These are phyloP conservation scores for Misgurnus mizolepis DNA, from an alignment of 2,113 vertebrate species.

Conservation along the genomic window DNA sequence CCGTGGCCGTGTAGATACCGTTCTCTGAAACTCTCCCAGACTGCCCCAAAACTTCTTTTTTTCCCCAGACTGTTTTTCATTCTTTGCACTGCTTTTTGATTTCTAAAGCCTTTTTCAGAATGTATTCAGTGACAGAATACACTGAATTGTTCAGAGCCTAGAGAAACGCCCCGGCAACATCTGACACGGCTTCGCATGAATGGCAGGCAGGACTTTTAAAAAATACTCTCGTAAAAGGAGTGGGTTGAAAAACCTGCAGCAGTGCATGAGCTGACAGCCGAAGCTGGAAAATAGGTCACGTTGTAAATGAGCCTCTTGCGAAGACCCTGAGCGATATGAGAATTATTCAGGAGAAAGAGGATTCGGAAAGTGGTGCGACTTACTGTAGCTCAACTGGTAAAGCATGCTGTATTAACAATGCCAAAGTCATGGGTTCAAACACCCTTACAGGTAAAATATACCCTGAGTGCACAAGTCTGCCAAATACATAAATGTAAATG, in stretches of 20 bases:
- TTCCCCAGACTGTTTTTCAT: constrained; percentile 2
- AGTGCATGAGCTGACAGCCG: constrained; percentile 56
- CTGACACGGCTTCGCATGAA: constrained; percentile 60
- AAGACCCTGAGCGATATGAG: constrained; percentile 66
- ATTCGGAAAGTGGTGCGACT: constrained; percentile 24
- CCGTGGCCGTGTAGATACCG: constrained; percentile 30
- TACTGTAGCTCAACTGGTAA: too few relatives aligned
- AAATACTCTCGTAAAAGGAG: constrained; percentile 57
- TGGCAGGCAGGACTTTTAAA: constrained; percentile 60
- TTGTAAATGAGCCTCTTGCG: constrained; percentile 63
- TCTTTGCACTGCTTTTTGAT: constrained; percentile 1
- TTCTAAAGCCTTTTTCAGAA: constrained; percentile 6
- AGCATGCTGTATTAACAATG: too few relatives aligned
- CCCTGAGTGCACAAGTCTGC: too few relatives aligned
- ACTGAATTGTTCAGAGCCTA: too few relatives aligned
- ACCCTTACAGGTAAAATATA: too few relatives aligned
- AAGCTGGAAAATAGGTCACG: constrained; percentile 71
- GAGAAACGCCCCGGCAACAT: constrained; percentile 61
- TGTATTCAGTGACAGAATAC: constrained; percentile 34
- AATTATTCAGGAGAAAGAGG: constrained; percentile 61
- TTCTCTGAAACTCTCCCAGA: constrained; percentile 41
- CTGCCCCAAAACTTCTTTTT: constrained; percentile 32
- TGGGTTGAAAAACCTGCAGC: constrained; percentile 61
- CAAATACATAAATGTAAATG: background rate
- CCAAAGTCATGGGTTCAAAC: too few relatives aligned